Evolutionary conservation across 2,888 invertebrate species (phyloP), one percentile per base, ranked within the genome.

Genomic region (Lysandra bellargus): DNA sequence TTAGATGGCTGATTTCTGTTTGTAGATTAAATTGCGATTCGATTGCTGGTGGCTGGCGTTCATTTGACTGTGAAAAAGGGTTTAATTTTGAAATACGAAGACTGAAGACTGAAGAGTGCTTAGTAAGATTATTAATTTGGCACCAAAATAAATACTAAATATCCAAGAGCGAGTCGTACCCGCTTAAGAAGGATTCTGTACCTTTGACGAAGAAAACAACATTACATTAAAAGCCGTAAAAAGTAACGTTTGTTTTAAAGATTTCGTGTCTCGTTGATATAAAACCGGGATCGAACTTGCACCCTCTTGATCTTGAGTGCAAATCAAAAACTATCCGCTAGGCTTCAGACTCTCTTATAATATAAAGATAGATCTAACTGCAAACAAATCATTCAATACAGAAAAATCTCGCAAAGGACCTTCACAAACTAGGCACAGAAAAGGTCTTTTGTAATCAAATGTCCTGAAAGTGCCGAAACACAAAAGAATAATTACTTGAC

Each of bases 401-500:
- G 33, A 69, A 69, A 64, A 33, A 30, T 33, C 69, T 69, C 5
- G 14, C 69, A 69, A 64, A 64, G 69, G 14, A 4, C 30, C 14
- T 5, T 5, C 14, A 69, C 69, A 33, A 69, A 69, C 33, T 69
- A 33, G 3, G 69, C 69, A 9, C 12, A 69, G 0, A 14, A 33
- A 30, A 14, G 5, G 1, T 1, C 37, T 69, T 64, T 64, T 23
- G 64, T 69, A 37, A 69, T 33, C 37, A 69, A 37, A 69, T 49
- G 12, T 64, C 69, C 69, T 37, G 37, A 17, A 69, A 69, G 37
- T 69, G 33, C 33, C 69, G 14, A 14, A 33, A 69, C 33, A 69
- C 69, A 69, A 69, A 69, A 69, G 69, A 69, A 69, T 69, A 69
- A 69, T 37, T 17, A 33, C 14, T 69, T 33, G 33, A 37, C 69